These are phyloP conservation scores for Dicentrarchus labrax DNA, from an alignment of 2,113 vertebrate genomes.

Conservation along the genomic window DNA sequence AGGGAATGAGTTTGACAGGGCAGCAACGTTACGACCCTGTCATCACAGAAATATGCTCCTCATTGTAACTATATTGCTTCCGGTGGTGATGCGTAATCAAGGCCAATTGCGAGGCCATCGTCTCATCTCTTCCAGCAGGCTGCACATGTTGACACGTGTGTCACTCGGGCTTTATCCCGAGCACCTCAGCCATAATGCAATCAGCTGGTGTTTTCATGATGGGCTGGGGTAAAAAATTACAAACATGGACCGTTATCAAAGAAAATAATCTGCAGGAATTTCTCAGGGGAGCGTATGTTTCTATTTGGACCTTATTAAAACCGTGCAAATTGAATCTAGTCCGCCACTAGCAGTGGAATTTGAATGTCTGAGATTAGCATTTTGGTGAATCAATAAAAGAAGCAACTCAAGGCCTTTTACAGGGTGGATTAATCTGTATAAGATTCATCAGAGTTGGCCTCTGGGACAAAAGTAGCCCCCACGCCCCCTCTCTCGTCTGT, in stretches of 20 bases:
- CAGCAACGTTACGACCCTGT: constrained; percentile 27
- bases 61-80: constrained; percentile 49
- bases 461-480: constrained; percentile 8
- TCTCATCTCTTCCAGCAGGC: constrained; percentile 25
- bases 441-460: constrained; percentile 45
- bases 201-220: constrained; percentile 35
- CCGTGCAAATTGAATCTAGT: constrained; percentile 47
- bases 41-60: constrained; percentile 46
- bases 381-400: constrained; percentile 57
- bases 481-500: background rate
- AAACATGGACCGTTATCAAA: constrained; percentile 33
- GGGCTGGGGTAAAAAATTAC: constrained; percentile 15
- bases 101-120: constrained; percentile 49
- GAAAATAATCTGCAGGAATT: constrained; percentile 31
- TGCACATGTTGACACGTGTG: constrained; percentile 18
- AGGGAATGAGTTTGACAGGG: constrained; percentile 21
- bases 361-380: constrained; percentile 47
- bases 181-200: constrained; percentile 32
- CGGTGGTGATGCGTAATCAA: constrained; percentile 54
- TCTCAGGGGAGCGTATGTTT: constrained; percentile 39
- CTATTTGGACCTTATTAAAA: constrained; percentile 54
- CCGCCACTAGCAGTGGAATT: constrained; percentile 40
- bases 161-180: constrained; percentile 39
- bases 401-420: constrained; percentile 43
- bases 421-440: constrained; percentile 38